phyloP scores from a whole-genome alignment of 2,888 invertebrate species.

The Eupelmus urozonus region DNA sequence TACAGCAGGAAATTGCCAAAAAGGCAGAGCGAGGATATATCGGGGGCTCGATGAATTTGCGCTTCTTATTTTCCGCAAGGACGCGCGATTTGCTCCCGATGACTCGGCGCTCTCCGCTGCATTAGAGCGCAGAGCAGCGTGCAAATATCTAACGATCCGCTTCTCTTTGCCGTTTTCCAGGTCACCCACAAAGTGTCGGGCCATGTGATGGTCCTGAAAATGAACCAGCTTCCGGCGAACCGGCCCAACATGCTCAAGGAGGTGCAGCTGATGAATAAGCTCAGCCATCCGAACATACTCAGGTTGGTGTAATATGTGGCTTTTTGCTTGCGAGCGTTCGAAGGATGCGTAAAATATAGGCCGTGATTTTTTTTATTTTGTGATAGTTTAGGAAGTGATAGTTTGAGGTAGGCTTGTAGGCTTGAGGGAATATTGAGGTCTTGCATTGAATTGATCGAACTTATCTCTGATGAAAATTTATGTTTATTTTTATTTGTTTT shows the following conservation, averaged over 20 bases:
- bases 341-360: too few species aligned
- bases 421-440: too few species aligned
- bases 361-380: too few species aligned
- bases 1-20: conserved; percentile 34
- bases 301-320: conserved; percentile 83
- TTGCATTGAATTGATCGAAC: too few species aligned
- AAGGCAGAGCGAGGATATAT: neutral
- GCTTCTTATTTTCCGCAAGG: conserved; percentile 11
- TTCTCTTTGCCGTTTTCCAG: conserved; percentile 79
- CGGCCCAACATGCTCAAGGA: conserved; percentile 97
- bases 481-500: too few species aligned
- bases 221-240: conserved; percentile 95
- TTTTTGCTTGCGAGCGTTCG: too few species aligned
- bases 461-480: too few species aligned
- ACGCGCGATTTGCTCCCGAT: conserved; percentile 34
- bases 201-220: conserved; percentile 97
- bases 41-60: neutral
- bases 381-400: too few species aligned
- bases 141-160: conserved; percentile 9
- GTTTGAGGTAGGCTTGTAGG: too few species aligned
- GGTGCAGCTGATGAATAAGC: conserved; percentile 96
- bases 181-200: conserved; percentile 95
- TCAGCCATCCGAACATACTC: conserved; percentile 96
- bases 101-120: conserved; percentile 29
- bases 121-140: neutral